Evolutionary conservation across 2,797 vertebrate genomes (phyloP).

Genomic region (Xenopus petersii): DNA sequence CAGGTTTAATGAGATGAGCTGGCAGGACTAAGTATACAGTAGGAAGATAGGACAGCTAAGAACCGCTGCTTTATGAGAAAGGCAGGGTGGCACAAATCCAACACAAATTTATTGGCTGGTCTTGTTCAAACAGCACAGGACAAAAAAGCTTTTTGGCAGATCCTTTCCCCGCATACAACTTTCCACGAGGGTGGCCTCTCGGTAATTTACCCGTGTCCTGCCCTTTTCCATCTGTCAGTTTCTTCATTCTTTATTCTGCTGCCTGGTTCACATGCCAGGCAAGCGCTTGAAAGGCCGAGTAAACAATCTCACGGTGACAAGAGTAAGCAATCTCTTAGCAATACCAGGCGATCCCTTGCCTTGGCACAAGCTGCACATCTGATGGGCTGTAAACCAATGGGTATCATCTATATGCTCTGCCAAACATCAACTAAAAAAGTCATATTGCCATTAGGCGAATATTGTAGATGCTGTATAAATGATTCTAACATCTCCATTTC

Average conservation of each 20-base stretch:
- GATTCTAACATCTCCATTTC: too few relatives aligned
- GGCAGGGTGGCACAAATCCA: slow-evolving; percentile 28
- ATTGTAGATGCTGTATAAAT: too few relatives aligned
- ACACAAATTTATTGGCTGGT: slow-evolving; percentile 27
- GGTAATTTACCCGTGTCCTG: slow-evolving; percentile 28
- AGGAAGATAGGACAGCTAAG: slow-evolving; percentile 6
- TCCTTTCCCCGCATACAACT: neutral
- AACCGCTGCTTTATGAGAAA: neutral
- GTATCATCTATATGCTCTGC: too few relatives aligned
- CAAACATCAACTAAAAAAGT: too few relatives aligned
- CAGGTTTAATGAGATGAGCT: too few relatives aligned
- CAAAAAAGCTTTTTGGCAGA: slow-evolving; percentile 28
- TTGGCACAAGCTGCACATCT: too few relatives aligned
- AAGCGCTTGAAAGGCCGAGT: slow-evolving; percentile 11
- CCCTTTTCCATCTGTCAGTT: slow-evolving; percentile 18
- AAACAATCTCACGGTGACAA: neutral
- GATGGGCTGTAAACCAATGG: too few relatives aligned
- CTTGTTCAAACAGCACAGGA: slow-evolving; percentile 31
- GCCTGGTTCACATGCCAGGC: slow-evolving; percentile 18
- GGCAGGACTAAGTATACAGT: neutral
- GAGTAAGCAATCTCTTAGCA: too few relatives aligned
- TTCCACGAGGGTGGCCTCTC: slow-evolving; percentile 31
- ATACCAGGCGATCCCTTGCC: too few relatives aligned
- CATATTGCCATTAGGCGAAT: too few relatives aligned
- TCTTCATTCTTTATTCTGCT: slow-evolving; percentile 16